Evolutionary conservation across 2,797 vertebrate genomes (phyloP).

Genomic region (Brotula barbata): DNA sequence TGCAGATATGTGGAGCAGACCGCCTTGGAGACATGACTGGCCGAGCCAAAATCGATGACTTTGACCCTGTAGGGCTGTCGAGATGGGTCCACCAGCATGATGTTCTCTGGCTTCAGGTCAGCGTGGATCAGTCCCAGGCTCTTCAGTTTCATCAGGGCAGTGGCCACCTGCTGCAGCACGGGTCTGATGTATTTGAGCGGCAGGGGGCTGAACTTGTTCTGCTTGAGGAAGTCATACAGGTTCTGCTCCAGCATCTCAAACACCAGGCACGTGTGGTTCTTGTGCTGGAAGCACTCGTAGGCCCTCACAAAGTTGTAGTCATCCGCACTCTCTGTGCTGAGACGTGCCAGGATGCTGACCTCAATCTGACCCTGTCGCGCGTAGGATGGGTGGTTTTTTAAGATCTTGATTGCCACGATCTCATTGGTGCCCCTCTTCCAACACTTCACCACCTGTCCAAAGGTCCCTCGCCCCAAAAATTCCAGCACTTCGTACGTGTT

Average conservation of each 20-base stretch:
- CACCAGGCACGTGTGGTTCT: slow-evolving; percentile 98
- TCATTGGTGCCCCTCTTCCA: slow-evolving; percentile 99
- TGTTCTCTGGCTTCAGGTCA: slow-evolving; percentile 98
- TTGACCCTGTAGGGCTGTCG: slow-evolving; percentile 97
- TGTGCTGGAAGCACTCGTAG: slow-evolving; percentile 99
- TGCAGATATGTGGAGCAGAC: slow-evolving; percentile 99
- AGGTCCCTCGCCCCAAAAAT: slow-evolving; percentile 96
- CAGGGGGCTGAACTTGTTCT: slow-evolving; percentile 99
- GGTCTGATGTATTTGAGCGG: slow-evolving; percentile 97
- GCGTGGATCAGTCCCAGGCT: slow-evolving; percentile 97
- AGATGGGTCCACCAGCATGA: slow-evolving; percentile 98
- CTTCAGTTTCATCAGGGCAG: slow-evolving; percentile 98
- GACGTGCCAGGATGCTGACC: slow-evolving; percentile 96
- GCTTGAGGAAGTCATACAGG: slow-evolving; percentile 98
- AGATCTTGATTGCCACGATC: slow-evolving; percentile 99
- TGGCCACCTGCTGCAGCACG: slow-evolving; percentile 96
- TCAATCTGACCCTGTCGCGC: slow-evolving; percentile 98
- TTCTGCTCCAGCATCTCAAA: slow-evolving; percentile 99
- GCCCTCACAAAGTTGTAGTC: slow-evolving; percentile 99
- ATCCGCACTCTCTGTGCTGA: slow-evolving; percentile 96
- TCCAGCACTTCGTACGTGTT: slow-evolving; percentile 98
- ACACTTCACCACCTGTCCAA: slow-evolving; percentile 98
- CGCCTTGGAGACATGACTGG: slow-evolving; percentile 98
- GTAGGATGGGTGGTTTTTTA: slow-evolving; percentile 98
- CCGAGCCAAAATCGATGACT: slow-evolving; percentile 99